Evolutionary conservation across 1,140 invertebrate genomes (phyloP), one percentile per base, ranked within the genome.

Genomic region (Trachymyrmex septentrionalis): DNA sequence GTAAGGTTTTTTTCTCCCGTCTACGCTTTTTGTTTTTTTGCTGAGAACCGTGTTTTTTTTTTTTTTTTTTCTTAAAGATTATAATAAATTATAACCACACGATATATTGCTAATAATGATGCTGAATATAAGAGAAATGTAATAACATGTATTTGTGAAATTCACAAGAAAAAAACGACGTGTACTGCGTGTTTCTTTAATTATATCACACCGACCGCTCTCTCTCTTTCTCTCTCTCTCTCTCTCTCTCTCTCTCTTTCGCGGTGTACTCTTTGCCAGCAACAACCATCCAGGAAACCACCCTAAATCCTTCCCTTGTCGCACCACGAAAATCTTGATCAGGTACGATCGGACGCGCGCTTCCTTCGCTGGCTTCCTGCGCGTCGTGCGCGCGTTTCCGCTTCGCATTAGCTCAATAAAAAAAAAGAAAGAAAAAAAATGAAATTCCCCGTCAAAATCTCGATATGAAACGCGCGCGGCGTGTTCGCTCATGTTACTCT

Each of bases 31-130:
- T 55, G 67, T 84, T 91, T 88, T 88, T 78, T 88, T 87, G 73
- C 59, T 88, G 81, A 89, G 93, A 93, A 91, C 55, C 92, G 93
- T 93, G 90, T 93, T 94, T 3, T 94, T 93, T 87, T 93, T 94
- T 3, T 94, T 93, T 87, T 93, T 87, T 64, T 69, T 69, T 50
- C 38, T 80, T 87, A 91, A 87, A 92, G 27, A 90, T 90, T 93
- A 93, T 92, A 3, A 89, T 86, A 87, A 67, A 91, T 85, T 85
- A 91, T 92, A 92, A 91, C 86, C 82, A 92, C 88, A 86, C 16
- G 27, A 67, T 67, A 88, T 88, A 81, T 88, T 89, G 34, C 87
- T 87, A 53, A 91, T 91, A 90, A 86, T 90, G 75, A 91, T 91
- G 72, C 85, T 91, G 90, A 63, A 88, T 88, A 78, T 85, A 87